A percentile compares a stretch with the other conserved stretches of the same genome.
phyloP scores from a whole-genome alignment of 2,888 invertebrate genomes.

The Oscheius sp. region DNA sequence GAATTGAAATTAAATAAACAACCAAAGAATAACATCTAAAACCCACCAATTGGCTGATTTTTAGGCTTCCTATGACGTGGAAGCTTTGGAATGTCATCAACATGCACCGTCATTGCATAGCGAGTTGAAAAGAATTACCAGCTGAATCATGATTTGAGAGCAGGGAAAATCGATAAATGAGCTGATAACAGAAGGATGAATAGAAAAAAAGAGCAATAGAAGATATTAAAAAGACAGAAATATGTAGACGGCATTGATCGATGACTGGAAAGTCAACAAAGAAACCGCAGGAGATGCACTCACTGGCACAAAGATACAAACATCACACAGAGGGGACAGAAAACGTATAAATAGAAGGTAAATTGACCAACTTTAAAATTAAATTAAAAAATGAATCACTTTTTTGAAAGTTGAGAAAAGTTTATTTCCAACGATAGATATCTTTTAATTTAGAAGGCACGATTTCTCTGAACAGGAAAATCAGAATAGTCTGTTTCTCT shows the following conservation, averaged over 20 bases:
- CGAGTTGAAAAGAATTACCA: not conserved
- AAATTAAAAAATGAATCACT: no score
- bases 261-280: slow-evolving; percentile 4
- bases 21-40: not conserved
- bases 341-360: no score
- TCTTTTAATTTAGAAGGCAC: no score
- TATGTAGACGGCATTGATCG: not conserved
- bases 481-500: no score
- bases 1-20: no score
- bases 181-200: no score
- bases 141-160: not conserved
- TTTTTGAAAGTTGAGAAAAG: no score
- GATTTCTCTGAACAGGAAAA: no score
- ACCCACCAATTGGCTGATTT: slow-evolving; percentile 18
- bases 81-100: slow-evolving; percentile 8
- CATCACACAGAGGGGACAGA: not conserved
- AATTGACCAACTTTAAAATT: no score
- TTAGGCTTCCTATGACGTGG: slow-evolving; percentile 1
- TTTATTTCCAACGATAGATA: no score
- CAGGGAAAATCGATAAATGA: not conserved
- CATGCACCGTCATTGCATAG: not conserved
- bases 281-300: not conserved
- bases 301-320: not conserved
- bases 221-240: not conserved
- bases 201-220: no score